phyloP scores from a whole-genome alignment of 2,113 vertebrate genomes.

The Eulemur macaco region DNA sequence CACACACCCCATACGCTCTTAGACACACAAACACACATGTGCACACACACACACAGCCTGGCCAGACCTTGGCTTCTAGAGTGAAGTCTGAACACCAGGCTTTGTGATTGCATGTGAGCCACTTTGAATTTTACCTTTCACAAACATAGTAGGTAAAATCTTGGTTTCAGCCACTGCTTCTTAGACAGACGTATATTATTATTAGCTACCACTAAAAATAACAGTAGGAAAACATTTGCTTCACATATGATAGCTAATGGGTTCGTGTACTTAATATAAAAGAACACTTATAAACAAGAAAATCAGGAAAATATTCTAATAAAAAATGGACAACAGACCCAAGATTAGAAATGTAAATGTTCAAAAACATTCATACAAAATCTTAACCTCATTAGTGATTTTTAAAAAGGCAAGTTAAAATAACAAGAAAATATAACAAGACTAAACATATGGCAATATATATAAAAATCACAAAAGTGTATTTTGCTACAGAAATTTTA shows the following conservation, averaged over 20 bases:
- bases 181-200: background rate
- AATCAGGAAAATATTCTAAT: background rate
- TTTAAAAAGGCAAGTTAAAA: background rate
- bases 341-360: background rate
- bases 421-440: background rate
- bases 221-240: background rate
- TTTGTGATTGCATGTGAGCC: background rate
- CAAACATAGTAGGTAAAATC: background rate
- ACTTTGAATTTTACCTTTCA: background rate
- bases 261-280: background rate
- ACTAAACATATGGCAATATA: background rate
- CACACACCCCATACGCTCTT: background rate
- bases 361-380: background rate
- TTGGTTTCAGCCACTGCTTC: background rate
- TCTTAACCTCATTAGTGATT: background rate
- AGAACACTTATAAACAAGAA: background rate
- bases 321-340: background rate
- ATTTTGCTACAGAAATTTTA: background rate
- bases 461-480: background rate
- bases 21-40: background rate
- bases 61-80: background rate
- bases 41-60: background rate
- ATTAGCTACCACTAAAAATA: background rate
- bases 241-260: background rate
- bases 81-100: background rate